phyloP scores from a whole-genome alignment of 1,140 invertebrate species.

The Drosophila seguyi region DNA sequence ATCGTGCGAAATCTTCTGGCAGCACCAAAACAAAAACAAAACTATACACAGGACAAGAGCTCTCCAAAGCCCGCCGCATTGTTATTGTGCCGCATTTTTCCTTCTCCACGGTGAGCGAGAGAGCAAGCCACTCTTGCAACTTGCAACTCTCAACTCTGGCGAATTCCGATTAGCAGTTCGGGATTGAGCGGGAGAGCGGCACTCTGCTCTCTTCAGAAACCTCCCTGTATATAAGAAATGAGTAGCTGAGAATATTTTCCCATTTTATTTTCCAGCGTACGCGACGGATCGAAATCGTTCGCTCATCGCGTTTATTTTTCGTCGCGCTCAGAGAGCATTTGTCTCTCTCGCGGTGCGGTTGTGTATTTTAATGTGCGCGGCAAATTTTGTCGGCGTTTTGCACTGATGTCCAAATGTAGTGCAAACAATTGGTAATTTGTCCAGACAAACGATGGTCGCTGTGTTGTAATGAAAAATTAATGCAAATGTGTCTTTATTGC shows the following conservation, averaged over 20 bases:
- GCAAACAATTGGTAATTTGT: slow-evolving; percentile 49
- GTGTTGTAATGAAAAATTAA: slow-evolving; percentile 6
- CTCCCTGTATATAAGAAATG: slow-evolving; percentile 7
- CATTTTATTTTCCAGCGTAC: slow-evolving; percentile 2
- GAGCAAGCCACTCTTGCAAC: slow-evolving; percentile 16
- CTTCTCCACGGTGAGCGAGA: slow-evolving; percentile 1
- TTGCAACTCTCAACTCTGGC: slow-evolving; percentile 34
- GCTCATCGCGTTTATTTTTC: neutral
- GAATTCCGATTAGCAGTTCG: slow-evolving; percentile 32
- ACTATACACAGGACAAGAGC: slow-evolving; percentile 31
- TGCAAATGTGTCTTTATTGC: slow-evolving; percentile 6
- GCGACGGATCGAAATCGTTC: neutral
- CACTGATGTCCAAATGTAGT: slow-evolving; percentile 31
- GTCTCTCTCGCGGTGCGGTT: slow-evolving; percentile 62
- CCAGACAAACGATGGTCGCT: slow-evolving; percentile 4
- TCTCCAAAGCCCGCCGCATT: slow-evolving; percentile 36
- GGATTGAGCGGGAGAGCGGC: slow-evolving; percentile 2
- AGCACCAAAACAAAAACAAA: slow-evolving; percentile 74
- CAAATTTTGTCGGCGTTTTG: slow-evolving; percentile 58
- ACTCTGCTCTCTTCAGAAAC: neutral
- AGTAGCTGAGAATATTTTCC: neutral
- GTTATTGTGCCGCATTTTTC: slow-evolving; percentile 66
- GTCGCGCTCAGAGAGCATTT: slow-evolving; percentile 12
- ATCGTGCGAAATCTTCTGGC: slow-evolving; percentile 74
- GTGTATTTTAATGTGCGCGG: slow-evolving; percentile 58